Percentiles rank a stretch among this genome's conserved stretches.
These are phyloP conservation scores for Carpatolechia fugitivella DNA, from an alignment of 2,888 invertebrate species.

Conservation along the genomic window DNA sequence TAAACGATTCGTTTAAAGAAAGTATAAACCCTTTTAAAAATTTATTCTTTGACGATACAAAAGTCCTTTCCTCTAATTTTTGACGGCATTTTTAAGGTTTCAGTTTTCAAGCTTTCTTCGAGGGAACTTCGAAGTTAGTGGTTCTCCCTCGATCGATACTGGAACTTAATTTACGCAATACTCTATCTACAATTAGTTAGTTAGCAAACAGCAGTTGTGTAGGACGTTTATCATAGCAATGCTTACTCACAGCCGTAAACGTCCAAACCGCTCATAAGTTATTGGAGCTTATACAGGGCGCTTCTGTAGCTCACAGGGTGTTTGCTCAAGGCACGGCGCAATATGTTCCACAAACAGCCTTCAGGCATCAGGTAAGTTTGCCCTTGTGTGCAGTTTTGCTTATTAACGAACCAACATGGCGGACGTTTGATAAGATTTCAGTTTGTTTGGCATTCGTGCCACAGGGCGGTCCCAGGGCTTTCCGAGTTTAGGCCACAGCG, in stretches of 20 bases:
- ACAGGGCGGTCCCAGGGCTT: conserved; percentile 63
- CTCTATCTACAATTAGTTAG: background rate
- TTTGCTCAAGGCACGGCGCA: conserved; percentile 57
- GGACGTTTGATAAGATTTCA: conserved; percentile 73
- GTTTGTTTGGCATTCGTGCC: conserved; percentile 77
- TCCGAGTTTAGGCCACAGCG: conserved; percentile 54
- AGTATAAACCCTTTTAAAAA: too few species aligned
- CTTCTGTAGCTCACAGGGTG: conserved; percentile 32
- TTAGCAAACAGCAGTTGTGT: conserved; percentile 2
- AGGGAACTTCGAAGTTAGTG: background rate
- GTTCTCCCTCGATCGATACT: background rate
- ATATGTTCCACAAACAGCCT: conserved; percentile 65
- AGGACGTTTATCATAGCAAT: conserved; percentile 17
- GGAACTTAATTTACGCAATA: background rate
- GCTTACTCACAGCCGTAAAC: conserved; percentile 30
- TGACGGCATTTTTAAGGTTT: too few species aligned
- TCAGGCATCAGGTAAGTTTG: conserved; percentile 66
- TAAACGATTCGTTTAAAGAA: too few species aligned
- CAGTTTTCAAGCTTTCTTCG: too few species aligned
- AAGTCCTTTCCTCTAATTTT: too few species aligned
- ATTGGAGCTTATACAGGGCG: conserved; percentile 32
- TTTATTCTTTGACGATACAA: too few species aligned
- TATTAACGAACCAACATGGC: conserved; percentile 74
- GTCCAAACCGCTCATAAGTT: conserved; percentile 50
- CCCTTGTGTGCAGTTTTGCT: conserved; percentile 75